phyloP scores from a whole-genome alignment of 1,140 invertebrate genomes.

The Calliphora vicina region DNA sequence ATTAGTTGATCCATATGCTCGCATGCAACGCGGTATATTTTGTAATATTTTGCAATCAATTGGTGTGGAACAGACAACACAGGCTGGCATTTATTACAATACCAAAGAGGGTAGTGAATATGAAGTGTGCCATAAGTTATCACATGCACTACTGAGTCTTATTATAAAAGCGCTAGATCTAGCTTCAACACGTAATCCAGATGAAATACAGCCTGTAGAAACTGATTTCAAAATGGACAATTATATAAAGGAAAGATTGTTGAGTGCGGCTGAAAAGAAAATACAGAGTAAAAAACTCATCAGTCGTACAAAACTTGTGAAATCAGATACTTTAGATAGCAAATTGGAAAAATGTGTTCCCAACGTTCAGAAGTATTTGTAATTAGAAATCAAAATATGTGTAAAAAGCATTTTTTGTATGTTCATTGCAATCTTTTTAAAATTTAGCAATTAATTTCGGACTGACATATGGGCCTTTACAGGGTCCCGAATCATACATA shows the following conservation, averaged over 20 bases:
- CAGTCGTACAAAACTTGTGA: background rate
- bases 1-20: constrained; percentile 55
- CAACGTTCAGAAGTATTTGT: too few species aligned
- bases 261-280: constrained; percentile 59
- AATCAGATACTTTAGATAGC: background rate
- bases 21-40: constrained; percentile 60
- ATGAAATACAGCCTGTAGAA: constrained; percentile 45
- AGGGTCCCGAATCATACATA: too few species aligned
- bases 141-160: constrained; percentile 54
- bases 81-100: constrained; percentile 58
- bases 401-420: too few species aligned
- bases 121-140: constrained; percentile 56
- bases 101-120: constrained; percentile 58
- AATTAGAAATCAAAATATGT: too few species aligned
- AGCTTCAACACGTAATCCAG: constrained; percentile 49
- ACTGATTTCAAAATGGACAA: constrained; percentile 58
- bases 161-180: constrained; percentile 58
- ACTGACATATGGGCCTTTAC: too few species aligned
- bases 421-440: too few species aligned
- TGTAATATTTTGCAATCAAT: constrained; percentile 57
- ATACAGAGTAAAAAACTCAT: constrained; percentile 25
- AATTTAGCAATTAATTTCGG: too few species aligned
- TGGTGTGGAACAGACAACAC: constrained; percentile 54
- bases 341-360: background rate
- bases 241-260: constrained; percentile 59